These are phyloP conservation scores for Brachyopa scutellaris DNA, from an alignment of 2,888 invertebrate species.

Conservation along the genomic window DNA sequence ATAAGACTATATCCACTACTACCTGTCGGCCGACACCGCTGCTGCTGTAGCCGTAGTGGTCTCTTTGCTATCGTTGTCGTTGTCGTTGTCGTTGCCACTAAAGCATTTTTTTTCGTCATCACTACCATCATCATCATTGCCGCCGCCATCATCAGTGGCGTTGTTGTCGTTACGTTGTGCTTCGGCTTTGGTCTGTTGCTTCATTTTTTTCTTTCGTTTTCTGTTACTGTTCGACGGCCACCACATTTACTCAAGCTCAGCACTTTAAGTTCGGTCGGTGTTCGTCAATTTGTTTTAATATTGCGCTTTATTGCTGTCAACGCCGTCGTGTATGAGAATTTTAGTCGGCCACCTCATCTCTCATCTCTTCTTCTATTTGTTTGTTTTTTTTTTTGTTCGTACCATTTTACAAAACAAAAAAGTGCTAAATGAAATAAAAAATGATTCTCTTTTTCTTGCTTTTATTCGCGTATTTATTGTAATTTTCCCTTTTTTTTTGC, in stretches of 20 bases:
- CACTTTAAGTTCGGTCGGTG: slow-evolving; percentile 49
- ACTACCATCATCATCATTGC: slow-evolving; percentile 42
- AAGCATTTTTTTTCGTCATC: slow-evolving; percentile 50
- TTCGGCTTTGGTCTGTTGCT: slow-evolving; percentile 64
- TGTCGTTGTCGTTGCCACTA: slow-evolving; percentile 17
- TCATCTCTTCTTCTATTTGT: slow-evolving; percentile 24
- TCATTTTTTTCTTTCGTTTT: slow-evolving; percentile 58
- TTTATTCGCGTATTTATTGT: slow-evolving; percentile 48
- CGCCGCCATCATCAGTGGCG: slow-evolving; percentile 49
- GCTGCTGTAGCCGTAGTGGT: slow-evolving; percentile 38
- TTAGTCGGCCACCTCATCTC: slow-evolving; percentile 31
- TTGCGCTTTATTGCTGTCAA: slow-evolving; percentile 52
- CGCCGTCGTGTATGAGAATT: slow-evolving; percentile 40
- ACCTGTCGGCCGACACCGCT: slow-evolving; percentile 52
- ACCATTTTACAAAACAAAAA: slow-evolving; percentile 30
- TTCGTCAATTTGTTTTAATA: slow-evolving; percentile 70
- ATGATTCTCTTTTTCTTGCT: slow-evolving; percentile 17
- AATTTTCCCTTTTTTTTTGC: slow-evolving; percentile 23
- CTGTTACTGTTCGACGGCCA: slow-evolving; percentile 61
- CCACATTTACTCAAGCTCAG: slow-evolving; percentile 61
- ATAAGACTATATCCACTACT: slow-evolving; percentile 41
- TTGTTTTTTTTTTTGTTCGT: slow-evolving; percentile 6
- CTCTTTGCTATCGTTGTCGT: slow-evolving; percentile 10
- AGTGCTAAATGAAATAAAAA: slow-evolving; percentile 27
- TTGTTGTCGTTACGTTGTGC: slow-evolving; percentile 56